Evolutionary conservation across 2,888 invertebrate genomes (phyloP).

Genomic region (Synergus gifuensis): DNA sequence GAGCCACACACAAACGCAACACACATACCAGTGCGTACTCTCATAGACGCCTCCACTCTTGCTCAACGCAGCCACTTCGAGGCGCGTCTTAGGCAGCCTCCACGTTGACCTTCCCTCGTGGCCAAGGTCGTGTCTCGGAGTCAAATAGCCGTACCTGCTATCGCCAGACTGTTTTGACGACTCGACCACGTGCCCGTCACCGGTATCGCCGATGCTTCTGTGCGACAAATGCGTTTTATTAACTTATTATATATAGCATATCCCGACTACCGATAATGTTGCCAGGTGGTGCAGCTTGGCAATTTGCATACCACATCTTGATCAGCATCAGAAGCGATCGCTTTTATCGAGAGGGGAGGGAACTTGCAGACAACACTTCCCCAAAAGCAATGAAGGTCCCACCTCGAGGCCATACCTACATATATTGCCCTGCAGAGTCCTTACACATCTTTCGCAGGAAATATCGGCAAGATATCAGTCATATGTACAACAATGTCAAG

Average conservation of each 20-base stretch:
- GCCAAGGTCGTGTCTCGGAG: constrained; percentile 56
- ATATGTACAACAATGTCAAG: too few relatives aligned
- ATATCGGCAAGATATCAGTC: too few relatives aligned
- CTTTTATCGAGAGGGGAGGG: not conserved
- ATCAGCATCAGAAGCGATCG: not conserved
- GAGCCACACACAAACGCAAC: not conserved
- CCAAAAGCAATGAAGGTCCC: too few relatives aligned
- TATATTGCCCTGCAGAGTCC: too few relatives aligned
- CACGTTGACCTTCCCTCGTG: constrained; percentile 56
- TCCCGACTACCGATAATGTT: not conserved
- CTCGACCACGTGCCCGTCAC: constrained; percentile 38
- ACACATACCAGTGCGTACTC: constrained; percentile 41
- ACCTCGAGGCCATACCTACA: too few relatives aligned
- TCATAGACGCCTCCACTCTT: constrained; percentile 53
- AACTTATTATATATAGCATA: constrained; percentile 3
- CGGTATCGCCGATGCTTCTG: constrained; percentile 11
- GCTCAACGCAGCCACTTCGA: constrained; percentile 53
- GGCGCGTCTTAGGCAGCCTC: constrained; percentile 50
- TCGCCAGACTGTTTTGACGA: constrained; percentile 40
- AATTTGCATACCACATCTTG: not conserved
- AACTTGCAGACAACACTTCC: not conserved
- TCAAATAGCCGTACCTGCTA: constrained; percentile 52
- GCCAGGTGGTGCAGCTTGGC: not conserved
- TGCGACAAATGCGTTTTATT: constrained; percentile 3
- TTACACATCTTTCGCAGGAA: too few relatives aligned